Conservation (phyloP, 2,888 invertebrate species). For the Tenthredo mesomela region DNA sequence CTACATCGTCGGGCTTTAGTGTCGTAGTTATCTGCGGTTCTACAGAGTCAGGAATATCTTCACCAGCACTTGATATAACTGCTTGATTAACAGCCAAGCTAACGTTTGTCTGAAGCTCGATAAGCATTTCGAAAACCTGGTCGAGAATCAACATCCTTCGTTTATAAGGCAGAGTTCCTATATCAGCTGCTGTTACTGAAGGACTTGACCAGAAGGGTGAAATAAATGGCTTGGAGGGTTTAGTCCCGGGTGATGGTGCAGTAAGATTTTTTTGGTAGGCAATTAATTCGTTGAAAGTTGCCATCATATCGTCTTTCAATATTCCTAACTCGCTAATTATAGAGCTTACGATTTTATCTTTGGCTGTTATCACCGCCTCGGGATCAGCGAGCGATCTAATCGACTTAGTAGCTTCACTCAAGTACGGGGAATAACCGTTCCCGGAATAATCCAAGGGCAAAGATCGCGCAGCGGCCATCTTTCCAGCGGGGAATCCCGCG, state of each 20-base stretch:
- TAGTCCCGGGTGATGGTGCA: slow-evolving; percentile 50
- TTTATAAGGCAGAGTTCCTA: slow-evolving; percentile 69
- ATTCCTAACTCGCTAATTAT: slow-evolving; percentile 69
- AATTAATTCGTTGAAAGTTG: slow-evolving; percentile 70
- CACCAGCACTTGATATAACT: slow-evolving; percentile 55
- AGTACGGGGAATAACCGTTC: slow-evolving; percentile 17
- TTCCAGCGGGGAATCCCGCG: slow-evolving; percentile 7
- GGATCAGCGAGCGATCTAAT: slow-evolving; percentile 52
- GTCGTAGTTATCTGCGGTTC: slow-evolving; percentile 8
- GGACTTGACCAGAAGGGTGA: slow-evolving; percentile 63
- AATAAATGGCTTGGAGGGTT: slow-evolving; percentile 66
- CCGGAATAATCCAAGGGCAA: slow-evolving; percentile 8
- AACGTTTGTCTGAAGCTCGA: slow-evolving; percentile 71
- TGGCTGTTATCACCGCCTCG: slow-evolving; percentile 67
- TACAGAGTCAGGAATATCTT: not conserved
- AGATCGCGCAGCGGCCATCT: not conserved
- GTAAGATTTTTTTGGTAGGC: slow-evolving; percentile 65
- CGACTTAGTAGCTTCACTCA: not conserved
- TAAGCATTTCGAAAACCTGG: slow-evolving; percentile 74
- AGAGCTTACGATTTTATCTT: slow-evolving; percentile 70
- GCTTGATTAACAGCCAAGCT: slow-evolving; percentile 64
- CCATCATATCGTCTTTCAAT: slow-evolving; percentile 70
- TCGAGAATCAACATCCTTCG: slow-evolving; percentile 70
- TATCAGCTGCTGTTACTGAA: slow-evolving; percentile 61
- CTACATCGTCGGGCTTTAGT: not conserved